Percentiles rank a stretch among this genome's conserved stretches.
phyloP scores from a whole-genome alignment of 2,113 vertebrate genomes.

The Elephas maximus region DNA sequence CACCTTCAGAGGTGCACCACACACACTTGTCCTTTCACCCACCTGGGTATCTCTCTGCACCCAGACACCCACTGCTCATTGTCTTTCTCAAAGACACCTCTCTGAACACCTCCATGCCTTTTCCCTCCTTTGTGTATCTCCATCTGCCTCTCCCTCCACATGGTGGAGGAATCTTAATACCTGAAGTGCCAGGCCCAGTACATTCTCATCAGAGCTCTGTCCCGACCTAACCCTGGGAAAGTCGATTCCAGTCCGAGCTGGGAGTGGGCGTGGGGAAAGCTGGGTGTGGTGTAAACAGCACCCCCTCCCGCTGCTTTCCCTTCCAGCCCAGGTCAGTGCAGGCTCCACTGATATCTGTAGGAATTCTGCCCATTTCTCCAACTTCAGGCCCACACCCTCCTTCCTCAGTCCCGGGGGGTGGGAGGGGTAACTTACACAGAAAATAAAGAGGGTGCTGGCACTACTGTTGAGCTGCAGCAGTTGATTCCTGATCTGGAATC shows the following conservation, averaged over 20 bases:
- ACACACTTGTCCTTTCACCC: too few species aligned
- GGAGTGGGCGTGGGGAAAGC: too few species aligned
- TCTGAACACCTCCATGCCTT: background rate
- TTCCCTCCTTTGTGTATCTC: background rate
- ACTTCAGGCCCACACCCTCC: background rate
- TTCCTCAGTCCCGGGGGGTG: accelerated
- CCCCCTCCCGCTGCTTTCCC: background rate
- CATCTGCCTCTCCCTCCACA: background rate
- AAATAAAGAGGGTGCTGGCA: constrained; percentile 86
- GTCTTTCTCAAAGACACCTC: too few species aligned
- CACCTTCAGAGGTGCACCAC: too few species aligned
- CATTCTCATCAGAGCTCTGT: background rate
- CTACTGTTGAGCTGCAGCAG: constrained; percentile 86
- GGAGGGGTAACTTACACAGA: constrained; percentile 86
- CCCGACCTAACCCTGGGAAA: background rate
- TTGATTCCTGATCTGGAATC: constrained; percentile 87
- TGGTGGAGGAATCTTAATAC: background rate
- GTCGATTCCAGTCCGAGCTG: background rate
- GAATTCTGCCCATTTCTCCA: background rate
- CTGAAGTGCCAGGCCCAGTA: background rate
- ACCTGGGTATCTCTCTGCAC: too few species aligned
- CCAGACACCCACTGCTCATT: too few species aligned
- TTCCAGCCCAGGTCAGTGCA: background rate
- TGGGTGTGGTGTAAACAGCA: background rate
- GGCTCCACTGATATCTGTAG: too few species aligned